Percentiles rank a stretch among this genome's conserved stretches.
Evolutionary conservation across 2,888 invertebrate genomes (phyloP).

Genomic region (Drosophila infuscata): DNA sequence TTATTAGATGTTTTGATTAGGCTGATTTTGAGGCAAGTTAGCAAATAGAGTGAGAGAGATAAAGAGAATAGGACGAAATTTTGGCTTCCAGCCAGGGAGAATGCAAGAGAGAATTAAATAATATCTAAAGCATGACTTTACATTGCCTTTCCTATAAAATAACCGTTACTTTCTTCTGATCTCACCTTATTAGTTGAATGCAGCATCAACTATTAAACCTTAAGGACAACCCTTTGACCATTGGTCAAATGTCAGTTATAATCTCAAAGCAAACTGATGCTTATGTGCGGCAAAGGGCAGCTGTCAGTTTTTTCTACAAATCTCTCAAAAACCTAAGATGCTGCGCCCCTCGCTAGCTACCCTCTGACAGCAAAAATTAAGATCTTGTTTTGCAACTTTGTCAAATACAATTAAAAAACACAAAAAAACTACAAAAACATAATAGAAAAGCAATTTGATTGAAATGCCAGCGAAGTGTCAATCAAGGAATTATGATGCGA

Average conservation of each 20-base stretch:
- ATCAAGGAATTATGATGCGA: slow-evolving; percentile 51
- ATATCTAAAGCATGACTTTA: neutral
- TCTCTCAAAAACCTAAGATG: slow-evolving; percentile 42
- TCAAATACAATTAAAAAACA: slow-evolving; percentile 71
- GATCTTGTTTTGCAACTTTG: slow-evolving; percentile 77
- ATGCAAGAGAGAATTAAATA: neutral
- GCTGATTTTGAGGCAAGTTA: slow-evolving; percentile 6
- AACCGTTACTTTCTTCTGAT: slow-evolving; percentile 12
- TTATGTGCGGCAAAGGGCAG: slow-evolving; percentile 45
- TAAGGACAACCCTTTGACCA: slow-evolving; percentile 60
- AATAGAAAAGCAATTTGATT: slow-evolving; percentile 67
- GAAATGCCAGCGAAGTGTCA: slow-evolving; percentile 71
- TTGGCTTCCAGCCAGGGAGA: neutral
- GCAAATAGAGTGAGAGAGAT: neutral
- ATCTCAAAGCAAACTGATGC: slow-evolving; percentile 14
- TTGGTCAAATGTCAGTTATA: slow-evolving; percentile 75
- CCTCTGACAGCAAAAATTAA: slow-evolving; percentile 46
- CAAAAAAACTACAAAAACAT: slow-evolving; percentile 40
- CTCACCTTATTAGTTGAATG: slow-evolving; percentile 4
- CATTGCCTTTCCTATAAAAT: neutral
- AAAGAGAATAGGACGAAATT: neutral
- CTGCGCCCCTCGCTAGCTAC: slow-evolving; percentile 46
- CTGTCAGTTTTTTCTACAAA: slow-evolving; percentile 38
- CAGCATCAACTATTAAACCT: slow-evolving; percentile 15
- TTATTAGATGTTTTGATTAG: slow-evolving; percentile 59